A percentile compares a stretch with the other conserved stretches of the same genome.
Evolutionary conservation across 2,797 vertebrate species (phyloP).

Genomic region (Lithobates sylvaticus): DNA sequence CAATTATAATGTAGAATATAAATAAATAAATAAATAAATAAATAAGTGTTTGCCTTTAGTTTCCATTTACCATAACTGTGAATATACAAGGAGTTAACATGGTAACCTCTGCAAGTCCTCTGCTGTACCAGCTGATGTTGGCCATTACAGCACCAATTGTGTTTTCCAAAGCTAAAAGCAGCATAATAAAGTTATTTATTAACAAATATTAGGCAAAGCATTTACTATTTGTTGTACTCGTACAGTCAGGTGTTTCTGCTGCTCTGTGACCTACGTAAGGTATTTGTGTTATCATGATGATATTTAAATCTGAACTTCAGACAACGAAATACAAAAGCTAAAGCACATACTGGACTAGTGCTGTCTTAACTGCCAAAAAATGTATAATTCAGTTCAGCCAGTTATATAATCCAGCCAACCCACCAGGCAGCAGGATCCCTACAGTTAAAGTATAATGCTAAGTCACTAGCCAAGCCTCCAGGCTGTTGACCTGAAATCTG

Average conservation of each 20-base stretch:
- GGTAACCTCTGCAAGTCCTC: conserved; percentile 1
- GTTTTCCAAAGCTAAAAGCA: conserved; percentile 18
- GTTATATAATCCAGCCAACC: too few species aligned
- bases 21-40: too few species aligned
- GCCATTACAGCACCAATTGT: conserved; percentile 6
- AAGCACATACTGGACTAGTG: too few species aligned
- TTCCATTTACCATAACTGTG: not conserved
- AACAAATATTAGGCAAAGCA: conserved; percentile 20
- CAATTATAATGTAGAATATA: too few species aligned
- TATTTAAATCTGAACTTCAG: not conserved
- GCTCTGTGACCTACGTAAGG: not conserved
- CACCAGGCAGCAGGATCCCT: too few species aligned
- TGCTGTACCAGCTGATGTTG: not conserved
- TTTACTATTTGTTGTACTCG: not conserved
- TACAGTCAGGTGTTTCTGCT: not conserved
- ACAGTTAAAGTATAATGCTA: too few species aligned
- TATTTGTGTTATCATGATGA: not conserved
- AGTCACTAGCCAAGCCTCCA: too few species aligned
- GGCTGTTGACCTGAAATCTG: too few species aligned
- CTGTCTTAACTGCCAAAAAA: too few species aligned
- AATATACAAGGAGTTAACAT: not conserved
- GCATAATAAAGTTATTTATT: conserved; percentile 44
- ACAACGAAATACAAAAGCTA: not conserved
- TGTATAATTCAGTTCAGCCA: too few species aligned
- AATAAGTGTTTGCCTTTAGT: too few species aligned